Evolutionary conservation across 2,797 vertebrate species (phyloP).

Genomic region (Spea hammondii): DNA sequence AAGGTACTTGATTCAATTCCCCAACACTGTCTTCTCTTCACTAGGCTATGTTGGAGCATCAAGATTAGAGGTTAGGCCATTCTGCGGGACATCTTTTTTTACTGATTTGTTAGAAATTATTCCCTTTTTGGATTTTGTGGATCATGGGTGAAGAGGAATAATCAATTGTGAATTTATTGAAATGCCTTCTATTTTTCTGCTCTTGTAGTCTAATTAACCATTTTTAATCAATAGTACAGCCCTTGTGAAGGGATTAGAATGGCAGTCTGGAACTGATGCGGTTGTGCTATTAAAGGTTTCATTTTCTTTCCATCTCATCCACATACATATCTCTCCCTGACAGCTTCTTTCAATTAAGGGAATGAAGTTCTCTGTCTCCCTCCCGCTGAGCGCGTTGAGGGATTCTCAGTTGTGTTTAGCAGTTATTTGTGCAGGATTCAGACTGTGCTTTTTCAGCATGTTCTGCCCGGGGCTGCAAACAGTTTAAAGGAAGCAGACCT

Average conservation of each 20-base stretch:
- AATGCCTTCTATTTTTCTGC: no score
- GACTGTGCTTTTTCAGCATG: conserved; percentile 29
- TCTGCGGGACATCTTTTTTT: no score
- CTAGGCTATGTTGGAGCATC: no score
- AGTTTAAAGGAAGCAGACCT: conserved; percentile 24
- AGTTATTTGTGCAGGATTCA: conserved; percentile 47
- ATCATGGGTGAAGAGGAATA: no score
- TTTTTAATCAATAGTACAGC: neutral
- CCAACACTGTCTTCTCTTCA: no score
- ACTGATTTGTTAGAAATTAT: no score
- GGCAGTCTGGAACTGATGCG: neutral
- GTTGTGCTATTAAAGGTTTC: neutral
- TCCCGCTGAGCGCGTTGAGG: conserved; percentile 29
- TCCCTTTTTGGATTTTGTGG: no score
- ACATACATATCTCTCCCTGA: conserved; percentile 16
- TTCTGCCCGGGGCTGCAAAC: conserved; percentile 44
- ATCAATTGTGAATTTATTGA: no score
- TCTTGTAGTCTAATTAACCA: no score
- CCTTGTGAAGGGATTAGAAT: neutral
- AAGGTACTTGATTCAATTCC: no score
- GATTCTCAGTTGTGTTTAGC: conserved; percentile 39
- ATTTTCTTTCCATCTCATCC: conserved; percentile 3
- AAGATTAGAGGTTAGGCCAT: no score
- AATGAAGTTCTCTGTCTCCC: conserved; percentile 19
- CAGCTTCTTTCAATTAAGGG: conserved; percentile 46